These are phyloP conservation scores for Oriolus oriolus DNA, from an alignment of 2,113 vertebrate species.

Conservation along the genomic window DNA sequence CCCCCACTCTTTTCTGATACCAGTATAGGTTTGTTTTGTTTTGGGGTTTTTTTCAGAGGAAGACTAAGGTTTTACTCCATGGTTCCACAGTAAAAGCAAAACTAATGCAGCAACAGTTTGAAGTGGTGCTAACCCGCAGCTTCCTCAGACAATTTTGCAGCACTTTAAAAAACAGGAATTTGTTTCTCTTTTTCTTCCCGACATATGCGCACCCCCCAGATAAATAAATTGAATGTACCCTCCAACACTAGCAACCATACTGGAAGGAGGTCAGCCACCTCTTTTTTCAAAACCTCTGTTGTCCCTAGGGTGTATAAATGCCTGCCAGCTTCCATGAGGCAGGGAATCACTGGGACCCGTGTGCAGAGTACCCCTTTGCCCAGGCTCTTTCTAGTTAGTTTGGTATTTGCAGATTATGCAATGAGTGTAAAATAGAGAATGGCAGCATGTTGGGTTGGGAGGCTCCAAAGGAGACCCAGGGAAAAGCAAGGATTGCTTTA, in stretches of 20 bases:
- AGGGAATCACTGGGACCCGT: background rate
- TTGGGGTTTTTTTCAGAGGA: background rate
- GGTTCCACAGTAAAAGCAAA: conserved; percentile 21
- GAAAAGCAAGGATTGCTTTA: background rate
- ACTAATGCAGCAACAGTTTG: conserved; percentile 5
- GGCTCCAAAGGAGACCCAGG: background rate
- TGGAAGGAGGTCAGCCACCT: background rate
- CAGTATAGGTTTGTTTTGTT: conserved; percentile 37
- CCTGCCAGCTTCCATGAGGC: background rate
- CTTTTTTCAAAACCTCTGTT: background rate
- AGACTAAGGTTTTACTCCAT: conserved; percentile 16
- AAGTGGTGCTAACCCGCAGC: background rate
- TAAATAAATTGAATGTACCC: background rate
- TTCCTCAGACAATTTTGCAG: background rate
- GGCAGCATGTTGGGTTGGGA: background rate
- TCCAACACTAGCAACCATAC: background rate
- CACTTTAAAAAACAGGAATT: background rate
- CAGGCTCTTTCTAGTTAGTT: background rate
- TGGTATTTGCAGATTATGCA: background rate
- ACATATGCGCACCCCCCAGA: background rate
- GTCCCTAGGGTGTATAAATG: background rate
- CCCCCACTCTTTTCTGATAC: conserved; percentile 57
- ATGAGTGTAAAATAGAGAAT: background rate
- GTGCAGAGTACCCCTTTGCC: background rate
- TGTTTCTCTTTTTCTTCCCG: background rate